Evolutionary conservation across 1,140 invertebrate genomes (phyloP).

Genomic region (Bombus waltoni): DNA sequence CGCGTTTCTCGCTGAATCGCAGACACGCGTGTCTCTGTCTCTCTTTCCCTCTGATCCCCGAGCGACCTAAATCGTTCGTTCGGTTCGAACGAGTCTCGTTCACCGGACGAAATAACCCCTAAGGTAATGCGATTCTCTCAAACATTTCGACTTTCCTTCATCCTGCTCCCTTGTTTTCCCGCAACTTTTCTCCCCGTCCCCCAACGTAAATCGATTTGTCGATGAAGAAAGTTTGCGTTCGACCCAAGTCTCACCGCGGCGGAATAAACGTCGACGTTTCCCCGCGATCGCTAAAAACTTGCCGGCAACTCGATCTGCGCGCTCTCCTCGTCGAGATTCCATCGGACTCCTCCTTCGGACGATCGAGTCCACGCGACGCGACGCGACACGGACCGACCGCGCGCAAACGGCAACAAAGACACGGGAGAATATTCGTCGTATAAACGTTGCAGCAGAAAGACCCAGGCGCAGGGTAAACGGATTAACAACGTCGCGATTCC

Average conservation of each 20-base stretch:
- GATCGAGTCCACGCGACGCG: neutral
- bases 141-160: slow-evolving; percentile 21
- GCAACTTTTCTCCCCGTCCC: slow-evolving; percentile 53
- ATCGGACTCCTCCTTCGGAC: neutral
- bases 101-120: slow-evolving; percentile 53
- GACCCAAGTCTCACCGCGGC: slow-evolving; percentile 29
- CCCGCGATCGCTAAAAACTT: neutral
- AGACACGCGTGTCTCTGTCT: neutral
- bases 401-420: neutral
- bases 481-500: slow-evolving; percentile 60
- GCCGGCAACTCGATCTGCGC: neutral
- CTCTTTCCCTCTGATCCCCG: neutral
- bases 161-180: slow-evolving; percentile 44
- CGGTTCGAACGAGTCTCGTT: slow-evolving; percentile 1
- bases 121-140: slow-evolving; percentile 59
- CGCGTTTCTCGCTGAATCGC: neutral
- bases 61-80: neutral
- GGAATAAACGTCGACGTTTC: slow-evolving; percentile 59
- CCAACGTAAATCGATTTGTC: slow-evolving; percentile 64
- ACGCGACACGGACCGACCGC: too few relatives aligned
- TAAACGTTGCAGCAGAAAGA: slow-evolving; percentile 45
- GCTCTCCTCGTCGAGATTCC: neutral
- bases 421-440: neutral
- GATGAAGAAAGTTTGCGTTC: slow-evolving; percentile 55
- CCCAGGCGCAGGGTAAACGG: slow-evolving; percentile 43